These are phyloP conservation scores for Andricus quercusramuli DNA, from an alignment of 2,888 invertebrate species.

Conservation along the genomic window DNA sequence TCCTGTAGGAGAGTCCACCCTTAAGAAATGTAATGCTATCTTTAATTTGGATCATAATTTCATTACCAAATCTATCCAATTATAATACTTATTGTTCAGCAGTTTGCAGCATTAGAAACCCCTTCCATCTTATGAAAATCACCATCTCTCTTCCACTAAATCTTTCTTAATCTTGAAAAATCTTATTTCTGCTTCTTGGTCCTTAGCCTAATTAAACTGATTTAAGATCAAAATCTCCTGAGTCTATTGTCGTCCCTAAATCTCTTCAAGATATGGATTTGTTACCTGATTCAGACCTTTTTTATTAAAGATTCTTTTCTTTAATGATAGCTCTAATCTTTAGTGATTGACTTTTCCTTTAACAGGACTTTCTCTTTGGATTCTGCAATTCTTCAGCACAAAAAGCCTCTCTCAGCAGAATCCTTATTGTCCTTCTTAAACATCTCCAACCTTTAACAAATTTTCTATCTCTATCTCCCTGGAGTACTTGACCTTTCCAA, in stretches of 20 bases:
- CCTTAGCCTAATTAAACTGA: background rate
- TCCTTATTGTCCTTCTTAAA: slow-evolving; percentile 17
- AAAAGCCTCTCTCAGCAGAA: background rate
- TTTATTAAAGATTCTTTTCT: background rate
- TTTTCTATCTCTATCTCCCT: background rate
- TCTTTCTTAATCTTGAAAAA: background rate
- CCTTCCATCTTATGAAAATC: background rate
- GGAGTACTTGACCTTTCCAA: background rate
- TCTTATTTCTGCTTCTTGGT: background rate
- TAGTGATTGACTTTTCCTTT: background rate
- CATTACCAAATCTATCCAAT: background rate
- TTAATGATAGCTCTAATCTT: background rate
- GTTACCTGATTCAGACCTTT: background rate
- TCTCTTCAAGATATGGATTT: slow-evolving; percentile 9
- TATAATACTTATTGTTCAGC: background rate
- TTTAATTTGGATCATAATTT: too few relatives aligned
- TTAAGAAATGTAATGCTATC: too few relatives aligned
- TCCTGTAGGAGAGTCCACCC: too few relatives aligned
- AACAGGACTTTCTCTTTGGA: background rate
- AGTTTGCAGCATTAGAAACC: background rate
- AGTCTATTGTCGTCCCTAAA: background rate
- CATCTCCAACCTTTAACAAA: background rate
- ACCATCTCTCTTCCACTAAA: background rate
- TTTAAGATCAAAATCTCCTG: background rate
- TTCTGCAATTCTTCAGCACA: too few relatives aligned